phyloP scores from a whole-genome alignment of 2,797 vertebrate genomes.

The Balearica regulorum region DNA sequence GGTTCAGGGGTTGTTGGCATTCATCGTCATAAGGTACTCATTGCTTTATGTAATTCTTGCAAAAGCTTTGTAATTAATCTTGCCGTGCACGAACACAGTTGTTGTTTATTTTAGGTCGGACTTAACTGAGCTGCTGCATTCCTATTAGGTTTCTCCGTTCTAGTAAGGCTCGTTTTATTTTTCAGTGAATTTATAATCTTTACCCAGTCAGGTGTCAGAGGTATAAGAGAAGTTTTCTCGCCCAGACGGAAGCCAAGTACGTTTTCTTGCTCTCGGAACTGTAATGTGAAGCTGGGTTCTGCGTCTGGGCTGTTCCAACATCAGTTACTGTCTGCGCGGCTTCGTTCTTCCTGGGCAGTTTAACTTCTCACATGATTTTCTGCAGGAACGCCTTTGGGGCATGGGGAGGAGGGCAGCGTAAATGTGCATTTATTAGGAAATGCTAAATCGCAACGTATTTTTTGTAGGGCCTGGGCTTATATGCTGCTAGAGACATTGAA shows the following conservation, averaged over 20 bases:
- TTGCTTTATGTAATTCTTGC: neutral
- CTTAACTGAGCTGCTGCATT: fast-evolving
- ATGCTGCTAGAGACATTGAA: slow-evolving; percentile 95
- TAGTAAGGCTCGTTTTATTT: neutral
- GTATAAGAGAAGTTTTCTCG: neutral
- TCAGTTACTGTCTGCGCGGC: neutral
- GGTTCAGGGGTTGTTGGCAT: neutral
- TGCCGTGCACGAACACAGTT: fast-evolving
- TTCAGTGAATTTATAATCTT: neutral
- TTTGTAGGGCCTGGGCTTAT: slow-evolving; percentile 91
- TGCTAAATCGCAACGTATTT: neutral
- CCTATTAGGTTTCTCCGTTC: neutral
- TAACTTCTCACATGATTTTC: neutral
- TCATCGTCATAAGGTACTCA: fast-evolving
- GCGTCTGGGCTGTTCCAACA: neutral
- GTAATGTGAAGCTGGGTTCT: neutral
- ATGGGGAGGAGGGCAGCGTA: fast-evolving
- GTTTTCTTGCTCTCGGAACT: neutral
- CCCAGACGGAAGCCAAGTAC: neutral
- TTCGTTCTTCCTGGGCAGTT: neutral
- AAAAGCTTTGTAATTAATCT: neutral
- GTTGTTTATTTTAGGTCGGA: neutral
- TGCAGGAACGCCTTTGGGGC: neutral
- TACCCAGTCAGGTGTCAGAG: neutral
- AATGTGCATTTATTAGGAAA: neutral